Conservation (phyloP, 1,140 invertebrate genomes). For the Cherax destructor region DNA sequence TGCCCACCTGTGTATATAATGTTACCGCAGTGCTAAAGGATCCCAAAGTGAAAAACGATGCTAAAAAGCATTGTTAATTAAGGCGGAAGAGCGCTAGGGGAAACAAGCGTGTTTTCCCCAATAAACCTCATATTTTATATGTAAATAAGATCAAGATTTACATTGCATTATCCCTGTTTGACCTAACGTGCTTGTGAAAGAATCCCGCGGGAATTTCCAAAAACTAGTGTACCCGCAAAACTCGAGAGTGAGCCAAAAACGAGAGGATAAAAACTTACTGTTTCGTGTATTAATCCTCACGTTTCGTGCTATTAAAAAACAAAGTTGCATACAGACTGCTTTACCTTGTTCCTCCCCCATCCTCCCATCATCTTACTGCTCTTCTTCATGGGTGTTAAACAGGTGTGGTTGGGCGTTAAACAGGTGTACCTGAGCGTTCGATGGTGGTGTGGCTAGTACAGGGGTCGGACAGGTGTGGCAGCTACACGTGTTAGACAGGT, state of each 20-base stretch:
- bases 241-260: background rate
- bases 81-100: slow-evolving; percentile 24
- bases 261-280: background rate
- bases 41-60: background rate
- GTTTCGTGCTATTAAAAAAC: slow-evolving; percentile 12
- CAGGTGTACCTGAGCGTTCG: too few relatives aligned
- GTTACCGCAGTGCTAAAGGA: background rate
- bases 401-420: too few relatives aligned
- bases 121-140: slow-evolving; percentile 47
- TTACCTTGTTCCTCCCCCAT: background rate
- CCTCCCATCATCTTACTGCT: too few relatives aligned
- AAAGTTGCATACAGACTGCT: background rate
- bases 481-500: too few relatives aligned
- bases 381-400: too few relatives aligned
- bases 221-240: background rate
- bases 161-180: slow-evolving; percentile 54
- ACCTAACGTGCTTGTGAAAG: slow-evolving; percentile 17
- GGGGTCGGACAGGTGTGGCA: background rate
- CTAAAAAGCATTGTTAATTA: slow-evolving; percentile 61
- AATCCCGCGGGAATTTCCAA: background rate
- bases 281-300: slow-evolving; percentile 14
- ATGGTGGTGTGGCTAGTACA: too few relatives aligned
- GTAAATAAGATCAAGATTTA: slow-evolving; percentile 56
- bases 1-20: slow-evolving; percentile 22
- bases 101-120: slow-evolving; percentile 49